phyloP scores from a whole-genome alignment of 2,113 vertebrate genomes.

The Paradoxurus hermaphroditus region DNA sequence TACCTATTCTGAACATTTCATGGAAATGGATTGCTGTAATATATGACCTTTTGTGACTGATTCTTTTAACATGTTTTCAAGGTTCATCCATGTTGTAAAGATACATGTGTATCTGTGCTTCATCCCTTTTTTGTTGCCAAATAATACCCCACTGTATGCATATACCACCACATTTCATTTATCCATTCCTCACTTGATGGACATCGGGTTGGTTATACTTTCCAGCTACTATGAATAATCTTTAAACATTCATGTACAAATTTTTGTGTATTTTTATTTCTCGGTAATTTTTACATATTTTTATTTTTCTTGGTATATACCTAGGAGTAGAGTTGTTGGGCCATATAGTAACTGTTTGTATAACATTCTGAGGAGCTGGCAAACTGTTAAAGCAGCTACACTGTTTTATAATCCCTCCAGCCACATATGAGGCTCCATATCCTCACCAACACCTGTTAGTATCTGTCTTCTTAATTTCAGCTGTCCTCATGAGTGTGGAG shows the following conservation, averaged over 20 bases:
- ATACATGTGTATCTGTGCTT: background rate
- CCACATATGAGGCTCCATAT: background rate
- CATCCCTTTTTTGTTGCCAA: background rate
- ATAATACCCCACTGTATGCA: background rate
- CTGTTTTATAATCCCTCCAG: background rate
- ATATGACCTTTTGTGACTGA: background rate
- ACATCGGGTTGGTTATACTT: background rate
- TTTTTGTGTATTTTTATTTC: slow-evolving; percentile 1
- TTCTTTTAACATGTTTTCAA: background rate
- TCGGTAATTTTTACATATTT: background rate
- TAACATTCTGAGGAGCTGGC: background rate
- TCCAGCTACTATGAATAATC: background rate
- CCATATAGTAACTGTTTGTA: background rate
- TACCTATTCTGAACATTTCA: background rate
- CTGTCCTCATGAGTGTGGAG: background rate
- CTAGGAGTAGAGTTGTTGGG: background rate
- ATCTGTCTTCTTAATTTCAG: background rate
- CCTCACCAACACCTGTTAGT: background rate
- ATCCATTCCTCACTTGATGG: background rate
- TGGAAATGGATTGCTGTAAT: background rate
- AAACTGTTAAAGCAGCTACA: background rate
- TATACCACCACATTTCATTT: background rate
- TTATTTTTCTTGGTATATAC: background rate
- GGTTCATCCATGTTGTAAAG: background rate
- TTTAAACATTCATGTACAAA: background rate